These are phyloP conservation scores for Lutraria lutraria DNA, from an alignment of 2,888 invertebrate genomes.

Conservation along the genomic window DNA sequence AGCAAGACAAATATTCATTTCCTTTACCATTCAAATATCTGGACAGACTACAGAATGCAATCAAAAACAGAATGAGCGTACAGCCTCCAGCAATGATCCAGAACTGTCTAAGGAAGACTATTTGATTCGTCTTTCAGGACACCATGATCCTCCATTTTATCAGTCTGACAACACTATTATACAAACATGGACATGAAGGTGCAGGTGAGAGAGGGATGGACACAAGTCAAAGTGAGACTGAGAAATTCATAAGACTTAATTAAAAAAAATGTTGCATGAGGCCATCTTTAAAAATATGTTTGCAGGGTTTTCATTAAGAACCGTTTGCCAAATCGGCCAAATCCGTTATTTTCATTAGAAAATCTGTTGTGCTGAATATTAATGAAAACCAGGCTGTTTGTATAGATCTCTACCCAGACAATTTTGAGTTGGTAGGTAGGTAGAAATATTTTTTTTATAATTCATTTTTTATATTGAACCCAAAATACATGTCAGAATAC, in stretches of 20 bases:
- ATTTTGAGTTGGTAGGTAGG: too few species aligned
- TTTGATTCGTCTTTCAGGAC: neutral
- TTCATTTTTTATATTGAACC: too few species aligned
- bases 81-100: conserved; percentile 4
- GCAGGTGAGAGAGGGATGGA: conserved; percentile 8
- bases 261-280: too few species aligned
- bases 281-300: too few species aligned
- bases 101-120: neutral
- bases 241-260: neutral
- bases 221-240: neutral
- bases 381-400: too few species aligned
- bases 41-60: neutral
- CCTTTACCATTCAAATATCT: neutral
- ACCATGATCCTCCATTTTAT: neutral
- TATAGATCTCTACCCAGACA: too few species aligned
- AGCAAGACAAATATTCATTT: neutral
- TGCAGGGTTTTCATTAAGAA: too few species aligned
- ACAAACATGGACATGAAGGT: neutral
- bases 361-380: too few species aligned
- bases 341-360: too few species aligned
- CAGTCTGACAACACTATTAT: neutral
- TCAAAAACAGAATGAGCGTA: neutral
- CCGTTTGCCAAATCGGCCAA: too few species aligned
- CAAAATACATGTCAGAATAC: too few species aligned
- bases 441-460: too few species aligned